Evolutionary conservation across 2,888 invertebrate genomes (phyloP).

Genomic region (Aspidiotus destructor): DNA sequence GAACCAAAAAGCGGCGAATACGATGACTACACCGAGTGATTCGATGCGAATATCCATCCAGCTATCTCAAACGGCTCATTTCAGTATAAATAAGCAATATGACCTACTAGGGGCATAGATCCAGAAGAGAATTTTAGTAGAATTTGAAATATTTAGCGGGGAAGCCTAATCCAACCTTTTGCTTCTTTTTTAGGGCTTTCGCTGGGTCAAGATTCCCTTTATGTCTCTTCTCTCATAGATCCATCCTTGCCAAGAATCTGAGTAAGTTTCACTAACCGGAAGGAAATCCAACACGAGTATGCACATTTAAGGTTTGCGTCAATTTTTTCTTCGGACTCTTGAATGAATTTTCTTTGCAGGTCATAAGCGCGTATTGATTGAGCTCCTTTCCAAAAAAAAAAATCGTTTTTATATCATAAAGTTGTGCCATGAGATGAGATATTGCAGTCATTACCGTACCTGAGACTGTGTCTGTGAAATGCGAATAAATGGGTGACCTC

Average conservation of each 20-base stretch:
- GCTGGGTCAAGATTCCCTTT: too few species aligned
- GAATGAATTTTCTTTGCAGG: constrained; percentile 70
- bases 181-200: too few species aligned
- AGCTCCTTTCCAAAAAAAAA: constrained; percentile 45
- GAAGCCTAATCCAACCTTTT: background rate
- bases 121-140: too few species aligned
- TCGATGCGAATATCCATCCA: constrained; percentile 94
- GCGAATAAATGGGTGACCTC: constrained; percentile 92
- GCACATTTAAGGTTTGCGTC: constrained; percentile 89
- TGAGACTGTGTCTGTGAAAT: constrained; percentile 89
- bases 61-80: constrained; percentile 43
- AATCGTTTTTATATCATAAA: background rate
- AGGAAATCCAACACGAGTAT: constrained; percentile 84
- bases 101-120: too few species aligned
- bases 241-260: too few species aligned
- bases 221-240: too few species aligned
- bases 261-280: constrained; percentile 47
- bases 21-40: constrained; percentile 91
- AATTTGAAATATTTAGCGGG: too few species aligned
- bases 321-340: constrained; percentile 77
- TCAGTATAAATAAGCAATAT: too few species aligned
- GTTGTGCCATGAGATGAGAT: too few species aligned
- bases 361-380: constrained; percentile 78
- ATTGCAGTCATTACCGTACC: constrained; percentile 38
- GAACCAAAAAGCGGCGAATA: constrained; percentile 87